Conservation (phyloP, 2,888 invertebrate genomes). For the Anagyrus pseudococci region DNA sequence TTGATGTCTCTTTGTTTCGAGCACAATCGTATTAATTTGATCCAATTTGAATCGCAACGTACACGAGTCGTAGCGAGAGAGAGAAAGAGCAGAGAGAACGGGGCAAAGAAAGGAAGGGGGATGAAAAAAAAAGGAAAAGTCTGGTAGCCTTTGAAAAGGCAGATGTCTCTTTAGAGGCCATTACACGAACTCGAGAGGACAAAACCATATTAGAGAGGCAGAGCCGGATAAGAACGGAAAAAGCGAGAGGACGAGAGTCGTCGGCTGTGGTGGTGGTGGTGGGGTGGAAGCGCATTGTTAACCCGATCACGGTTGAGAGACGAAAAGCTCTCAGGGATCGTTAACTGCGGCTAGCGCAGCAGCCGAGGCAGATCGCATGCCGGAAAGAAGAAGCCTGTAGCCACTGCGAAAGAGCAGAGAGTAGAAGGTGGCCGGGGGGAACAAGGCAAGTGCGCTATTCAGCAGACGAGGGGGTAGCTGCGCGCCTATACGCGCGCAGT, state of each 20-base stretch:
- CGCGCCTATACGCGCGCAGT: not conserved
- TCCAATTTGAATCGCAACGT: not conserved
- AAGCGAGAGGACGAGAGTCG: not conserved
- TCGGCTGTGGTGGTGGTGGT: too few species aligned
- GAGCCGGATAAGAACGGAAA: not conserved
- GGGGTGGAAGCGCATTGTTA: slow-evolving; percentile 20
- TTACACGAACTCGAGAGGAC: not conserved
- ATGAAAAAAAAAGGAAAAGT: too few species aligned
- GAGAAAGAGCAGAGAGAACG: not conserved
- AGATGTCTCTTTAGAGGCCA: slow-evolving; percentile 21
- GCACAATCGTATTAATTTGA: not conserved
- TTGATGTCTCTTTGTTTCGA: not conserved
- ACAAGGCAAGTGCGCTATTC: not conserved
- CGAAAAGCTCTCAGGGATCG: slow-evolving; percentile 38
- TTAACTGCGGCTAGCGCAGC: slow-evolving; percentile 26
- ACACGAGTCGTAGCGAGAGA: not conserved
- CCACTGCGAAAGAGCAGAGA: not conserved
- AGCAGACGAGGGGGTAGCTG: not conserved
- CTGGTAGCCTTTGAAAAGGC: slow-evolving; percentile 6
- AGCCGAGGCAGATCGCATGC: not conserved
- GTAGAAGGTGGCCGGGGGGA: not conserved
- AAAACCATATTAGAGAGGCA: not conserved
- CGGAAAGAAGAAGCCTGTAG: not conserved
- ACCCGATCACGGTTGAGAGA: slow-evolving; percentile 36
- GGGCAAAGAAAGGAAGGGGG: not conserved